A percentile compares a stretch with the other conserved stretches of the same genome.
Evolutionary conservation across 2,888 invertebrate genomes (phyloP).

Genomic region (Strigamia maritima): DNA sequence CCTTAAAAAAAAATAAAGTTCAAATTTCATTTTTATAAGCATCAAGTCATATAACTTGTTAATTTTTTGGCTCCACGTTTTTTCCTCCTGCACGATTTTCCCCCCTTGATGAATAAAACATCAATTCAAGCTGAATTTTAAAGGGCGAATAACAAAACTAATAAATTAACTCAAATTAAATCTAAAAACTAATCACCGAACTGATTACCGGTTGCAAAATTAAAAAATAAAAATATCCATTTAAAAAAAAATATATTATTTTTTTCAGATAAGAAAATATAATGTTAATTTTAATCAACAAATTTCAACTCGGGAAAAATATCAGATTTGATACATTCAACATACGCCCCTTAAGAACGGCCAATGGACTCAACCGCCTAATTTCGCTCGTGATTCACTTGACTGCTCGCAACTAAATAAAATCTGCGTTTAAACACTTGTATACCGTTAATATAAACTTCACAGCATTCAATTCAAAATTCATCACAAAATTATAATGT

Average conservation of each 20-base stretch:
- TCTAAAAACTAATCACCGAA: neutral
- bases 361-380: slow-evolving; percentile 21
- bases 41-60: slow-evolving; percentile 32
- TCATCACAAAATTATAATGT: neutral
- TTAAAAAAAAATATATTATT: neutral
- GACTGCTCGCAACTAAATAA: slow-evolving; percentile 32
- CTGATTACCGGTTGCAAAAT: neutral
- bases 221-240: neutral
- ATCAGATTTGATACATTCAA: slow-evolving; percentile 9
- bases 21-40: slow-evolving; percentile 30
- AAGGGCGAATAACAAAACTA: slow-evolving; percentile 28
- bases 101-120: slow-evolving; percentile 31
- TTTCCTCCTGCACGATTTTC: slow-evolving; percentile 31
- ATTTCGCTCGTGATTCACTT: slow-evolving; percentile 34
- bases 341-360: neutral
- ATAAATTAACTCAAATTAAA: neutral
- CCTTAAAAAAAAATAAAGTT: neutral
- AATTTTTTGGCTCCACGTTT: slow-evolving; percentile 22
- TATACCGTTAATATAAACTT: slow-evolving; percentile 22
- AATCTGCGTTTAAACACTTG: slow-evolving; percentile 32
- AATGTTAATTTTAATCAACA: neutral
- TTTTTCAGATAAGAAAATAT: neutral
- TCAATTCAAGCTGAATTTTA: slow-evolving; percentile 30
- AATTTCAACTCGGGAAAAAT: neutral
- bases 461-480: neutral